A percentile compares a stretch with the other conserved stretches of the same genome.
These are phyloP conservation scores for Microplitis deprimator DNA, from an alignment of 2,888 invertebrate genomes.

Conservation along the genomic window DNA sequence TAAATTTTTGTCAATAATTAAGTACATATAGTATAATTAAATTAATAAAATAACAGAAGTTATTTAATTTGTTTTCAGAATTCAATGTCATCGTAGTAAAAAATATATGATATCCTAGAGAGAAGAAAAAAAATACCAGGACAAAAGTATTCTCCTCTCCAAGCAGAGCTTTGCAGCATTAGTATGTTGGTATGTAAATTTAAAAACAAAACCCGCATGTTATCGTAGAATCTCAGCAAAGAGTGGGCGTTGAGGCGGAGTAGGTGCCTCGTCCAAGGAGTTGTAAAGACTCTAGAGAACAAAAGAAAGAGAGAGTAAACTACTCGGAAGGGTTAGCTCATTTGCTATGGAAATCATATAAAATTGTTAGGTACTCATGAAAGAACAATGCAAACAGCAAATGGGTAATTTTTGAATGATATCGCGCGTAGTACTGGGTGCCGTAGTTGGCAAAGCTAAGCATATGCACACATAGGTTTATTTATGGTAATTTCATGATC, in stretches of 20 bases:
- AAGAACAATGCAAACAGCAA: slow-evolving; percentile 64
- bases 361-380: slow-evolving; percentile 55
- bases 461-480: slow-evolving; percentile 37
- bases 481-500: slow-evolving; percentile 59
- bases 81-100: not conserved
- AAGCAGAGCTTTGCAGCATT: not conserved
- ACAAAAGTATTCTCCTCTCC: not conserved
- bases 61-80: not conserved
- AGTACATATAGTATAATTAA: too few relatives aligned
- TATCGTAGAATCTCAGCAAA: slow-evolving; percentile 40
- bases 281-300: not conserved
- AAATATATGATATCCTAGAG: not conserved
- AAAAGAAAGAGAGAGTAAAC: not conserved
- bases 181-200: slow-evolving; percentile 40
- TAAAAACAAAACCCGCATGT: slow-evolving; percentile 48
- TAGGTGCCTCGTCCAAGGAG: slow-evolving; percentile 14
- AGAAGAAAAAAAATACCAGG: not conserved
- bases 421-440: slow-evolving; percentile 29
- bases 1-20: too few relatives aligned
- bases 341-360: slow-evolving; percentile 61
- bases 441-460: slow-evolving; percentile 1
- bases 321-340: slow-evolving; percentile 7
- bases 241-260: slow-evolving; percentile 11
- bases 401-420: slow-evolving; percentile 61
- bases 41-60: too few relatives aligned